Evolutionary conservation across 2,113 vertebrate genomes (phyloP).

Genomic region (Peromyscus polionotus): DNA sequence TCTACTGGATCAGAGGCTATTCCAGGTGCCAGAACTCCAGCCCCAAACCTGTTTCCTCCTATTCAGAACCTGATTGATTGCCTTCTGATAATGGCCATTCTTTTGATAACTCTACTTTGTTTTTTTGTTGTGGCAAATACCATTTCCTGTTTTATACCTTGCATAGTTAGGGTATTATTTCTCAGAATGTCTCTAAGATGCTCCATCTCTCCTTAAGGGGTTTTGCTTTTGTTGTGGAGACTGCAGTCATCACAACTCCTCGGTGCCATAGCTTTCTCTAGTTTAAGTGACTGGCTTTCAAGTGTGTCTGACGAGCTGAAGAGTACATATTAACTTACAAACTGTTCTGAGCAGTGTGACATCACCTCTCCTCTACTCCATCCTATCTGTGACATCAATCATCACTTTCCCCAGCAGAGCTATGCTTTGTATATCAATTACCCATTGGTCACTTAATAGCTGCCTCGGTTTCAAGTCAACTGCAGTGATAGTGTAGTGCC

Average conservation of each 20-base stretch:
- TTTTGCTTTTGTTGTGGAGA: neutral
- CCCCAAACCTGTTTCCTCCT: neutral
- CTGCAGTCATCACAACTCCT: neutral
- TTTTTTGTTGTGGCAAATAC: slow-evolving; percentile 6
- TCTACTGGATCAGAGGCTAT: neutral
- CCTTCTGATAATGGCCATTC: neutral
- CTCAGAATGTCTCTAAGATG: neutral
- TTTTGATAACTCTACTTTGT: neutral
- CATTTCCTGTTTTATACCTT: neutral
- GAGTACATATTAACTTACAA: neutral
- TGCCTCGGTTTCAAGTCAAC: neutral
- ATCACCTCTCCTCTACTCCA: neutral
- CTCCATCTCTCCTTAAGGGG: neutral
- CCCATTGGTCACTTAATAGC: too few species aligned
- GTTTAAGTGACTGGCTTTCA: neutral
- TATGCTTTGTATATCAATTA: neutral
- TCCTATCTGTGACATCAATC: neutral
- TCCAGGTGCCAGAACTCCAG: neutral
- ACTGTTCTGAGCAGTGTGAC: neutral
- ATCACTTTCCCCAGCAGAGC: neutral
- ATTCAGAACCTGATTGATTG: neutral
- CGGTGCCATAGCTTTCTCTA: neutral
- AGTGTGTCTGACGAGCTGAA: neutral
- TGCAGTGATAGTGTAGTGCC: neutral
- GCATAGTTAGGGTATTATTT: neutral